Base-by-base conservation (phyloP, 30 jellyfish, hydroid and myxozoan species). In the Aurelia coerulea region DNA sequence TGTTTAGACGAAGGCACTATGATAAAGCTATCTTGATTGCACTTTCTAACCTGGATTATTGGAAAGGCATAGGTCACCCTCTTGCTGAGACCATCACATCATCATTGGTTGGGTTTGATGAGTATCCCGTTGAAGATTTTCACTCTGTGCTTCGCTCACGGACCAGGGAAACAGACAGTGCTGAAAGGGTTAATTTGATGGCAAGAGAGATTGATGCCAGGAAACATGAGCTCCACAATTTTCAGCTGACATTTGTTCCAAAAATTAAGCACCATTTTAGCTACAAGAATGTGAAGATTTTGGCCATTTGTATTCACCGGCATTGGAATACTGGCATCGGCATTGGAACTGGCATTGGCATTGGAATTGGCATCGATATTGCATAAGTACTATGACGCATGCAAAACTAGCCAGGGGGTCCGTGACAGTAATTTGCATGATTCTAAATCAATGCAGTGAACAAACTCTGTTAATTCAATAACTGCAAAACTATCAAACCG, bases 1-100 rank as follows among this genome's bases (percentile, higher is more conserved):
- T 42, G 34, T 73, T 39, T 73, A n/a, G 68, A 46, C 31, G 73
- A 18, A 65, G 42, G 16, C 83, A 73, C 68, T 73, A 32, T 2
- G 68, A 73, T 34, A 73, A 73, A 51, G 83, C 83, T 16, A 31
- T 62, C 11, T 62, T 62, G 72, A 62, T 62, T 62, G 72, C 72
- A n/a, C 10, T 62, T 10, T 62, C 72, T 6, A 62, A 62, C 33
- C 10, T 5, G 34, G 72, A 62, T 31, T 62, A 62, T 11, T 62
- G 72, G 72, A 62, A 62, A 62, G 72, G 72, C 72, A 62, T 62
- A 62, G 72, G 72, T 13, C 79, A 68, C 12, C 79, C 49, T 8
- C 52, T 68, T 32, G 58, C 58, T 19, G 69, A 68, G 52, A 29
- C 79, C 79, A 32, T 68, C 58, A 68, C 10, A 13, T 37, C 52